Base-by-base conservation (phyloP, 2,113 vertebrate genomes). In the Synchiropus splendidus region DNA sequence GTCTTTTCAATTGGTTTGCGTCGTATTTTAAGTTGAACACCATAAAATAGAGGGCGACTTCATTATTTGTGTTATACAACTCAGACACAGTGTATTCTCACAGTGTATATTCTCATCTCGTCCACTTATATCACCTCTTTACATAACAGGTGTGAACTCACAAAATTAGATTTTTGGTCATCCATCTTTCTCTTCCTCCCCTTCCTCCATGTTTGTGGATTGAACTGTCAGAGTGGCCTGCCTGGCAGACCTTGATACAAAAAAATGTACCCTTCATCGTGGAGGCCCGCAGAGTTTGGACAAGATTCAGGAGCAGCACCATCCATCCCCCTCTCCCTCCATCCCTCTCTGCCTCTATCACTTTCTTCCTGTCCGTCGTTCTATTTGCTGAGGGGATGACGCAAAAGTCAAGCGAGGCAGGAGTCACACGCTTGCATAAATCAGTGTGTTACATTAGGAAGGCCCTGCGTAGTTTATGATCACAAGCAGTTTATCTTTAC, bases 181-280 rank as follows among this genome's bases (percentile, higher is more conserved):
- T 34, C 30, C 39, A 27, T 18, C 42, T 36, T 51, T 43, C 42
- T 46, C 31, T 36, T 44, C 47, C 43, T 42, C 49, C 43, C 37
- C 45, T 51, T 69, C 53, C 39, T 54, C 36, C 33, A n/a, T 70
- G 36, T 58, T 75, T 65, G 77, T 80, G 58, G 67, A 65, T 42
- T 39, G 59, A 54, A 54, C 51, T 65, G 58, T 70, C 57, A 56
- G 70, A 59, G 61, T 63, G 64, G 70, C 59, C 66, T 65, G 39
- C 65, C 69, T 83, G 83, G 81, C 83, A 85, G 83, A 82, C 80
- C 83, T 85, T 85, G 74, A 76, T 80, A 69, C 72, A 72, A 63
- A 64, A n/a, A 75, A 66, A 72, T 61, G 67, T 72, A 80, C 69
- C 79, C 79, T 83, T 81, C 72, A 82, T 74, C 43, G 38, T 65